A percentile compares a stretch with the other conserved stretches of the same genome.
Conservation (phyloP, 2,888 invertebrate species). For the Epistrophe grossulariae region DNA sequence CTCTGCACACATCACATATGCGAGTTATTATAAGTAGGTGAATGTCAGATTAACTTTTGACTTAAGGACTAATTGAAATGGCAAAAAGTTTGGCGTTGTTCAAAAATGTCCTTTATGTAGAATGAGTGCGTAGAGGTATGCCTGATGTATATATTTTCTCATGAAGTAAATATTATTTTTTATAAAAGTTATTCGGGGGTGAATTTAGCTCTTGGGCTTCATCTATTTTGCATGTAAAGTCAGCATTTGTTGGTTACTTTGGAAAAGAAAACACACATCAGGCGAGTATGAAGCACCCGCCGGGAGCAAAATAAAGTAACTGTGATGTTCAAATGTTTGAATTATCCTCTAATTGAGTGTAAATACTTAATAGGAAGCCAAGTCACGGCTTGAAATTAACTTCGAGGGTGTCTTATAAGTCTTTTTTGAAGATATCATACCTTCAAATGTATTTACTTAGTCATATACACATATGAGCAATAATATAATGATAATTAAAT, state of each 20-base stretch:
- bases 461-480: conserved; percentile 23
- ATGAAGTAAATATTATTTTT: conserved; percentile 2
- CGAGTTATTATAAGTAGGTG: conserved; percentile 15
- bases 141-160: neutral
- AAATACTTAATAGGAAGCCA: conserved; percentile 63
- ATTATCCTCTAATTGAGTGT: conserved; percentile 72
- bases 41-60: conserved; percentile 51
- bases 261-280: neutral
- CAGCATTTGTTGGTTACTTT: conserved; percentile 25
- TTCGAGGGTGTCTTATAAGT: conserved; percentile 13
- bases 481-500: conserved; percentile 46
- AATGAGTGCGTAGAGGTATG: neutral
- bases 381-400: conserved; percentile 3
- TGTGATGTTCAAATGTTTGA: conserved; percentile 58
- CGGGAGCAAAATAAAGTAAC: neutral
- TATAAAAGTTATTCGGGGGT: neutral
- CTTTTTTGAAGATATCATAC: conserved; percentile 3
- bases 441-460: neutral
- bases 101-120: conserved; percentile 16
- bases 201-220: conserved; percentile 3
- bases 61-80: conserved; percentile 60
- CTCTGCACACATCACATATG: conserved; percentile 3
- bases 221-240: conserved; percentile 53
- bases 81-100: conserved; percentile 49
- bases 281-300: neutral